phyloP scores from a whole-genome alignment of 2,888 invertebrate genomes.

The Pseudanteris insignis region DNA sequence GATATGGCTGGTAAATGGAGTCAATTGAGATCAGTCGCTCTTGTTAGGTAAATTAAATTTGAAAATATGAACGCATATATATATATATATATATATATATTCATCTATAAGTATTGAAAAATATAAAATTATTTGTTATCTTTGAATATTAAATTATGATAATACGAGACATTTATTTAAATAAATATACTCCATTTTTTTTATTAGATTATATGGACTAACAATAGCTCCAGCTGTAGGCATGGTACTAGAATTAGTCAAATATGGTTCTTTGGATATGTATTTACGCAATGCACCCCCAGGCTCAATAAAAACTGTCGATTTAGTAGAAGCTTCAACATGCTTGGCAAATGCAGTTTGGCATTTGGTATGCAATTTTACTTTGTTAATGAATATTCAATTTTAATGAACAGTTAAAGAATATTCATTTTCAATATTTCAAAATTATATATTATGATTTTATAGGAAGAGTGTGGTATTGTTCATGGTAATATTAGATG shows the following conservation, averaged over 20 bases:
- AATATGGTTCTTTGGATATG: constrained; percentile 79
- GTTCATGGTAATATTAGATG: constrained; percentile 89
- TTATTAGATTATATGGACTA: constrained; percentile 75
- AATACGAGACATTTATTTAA: background rate
- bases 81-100: too few species aligned
- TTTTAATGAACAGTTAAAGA: too few species aligned
- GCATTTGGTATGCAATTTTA: constrained; percentile 75
- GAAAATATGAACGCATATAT: too few species aligned
- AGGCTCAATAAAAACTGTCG: constrained; percentile 71
- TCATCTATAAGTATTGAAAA: too few species aligned
- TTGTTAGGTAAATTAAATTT: constrained; percentile 69
- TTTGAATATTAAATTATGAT: background rate
- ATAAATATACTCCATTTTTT: background rate
- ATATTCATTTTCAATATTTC: background rate
- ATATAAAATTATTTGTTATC: constrained; percentile 1
- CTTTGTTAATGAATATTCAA: background rate
- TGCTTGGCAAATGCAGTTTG: constrained; percentile 85
- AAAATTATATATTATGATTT: background rate
- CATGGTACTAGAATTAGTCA: constrained; percentile 83
- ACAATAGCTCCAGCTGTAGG: constrained; percentile 81
- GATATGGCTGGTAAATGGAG: constrained; percentile 82
- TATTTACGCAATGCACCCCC: constrained; percentile 69
- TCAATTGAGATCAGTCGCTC: constrained; percentile 78
- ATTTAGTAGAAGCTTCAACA: constrained; percentile 83
- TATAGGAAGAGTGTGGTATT: constrained; percentile 78